phyloP scores from a whole-genome alignment of 1,140 invertebrate species.

The Achroia grisella region DNA sequence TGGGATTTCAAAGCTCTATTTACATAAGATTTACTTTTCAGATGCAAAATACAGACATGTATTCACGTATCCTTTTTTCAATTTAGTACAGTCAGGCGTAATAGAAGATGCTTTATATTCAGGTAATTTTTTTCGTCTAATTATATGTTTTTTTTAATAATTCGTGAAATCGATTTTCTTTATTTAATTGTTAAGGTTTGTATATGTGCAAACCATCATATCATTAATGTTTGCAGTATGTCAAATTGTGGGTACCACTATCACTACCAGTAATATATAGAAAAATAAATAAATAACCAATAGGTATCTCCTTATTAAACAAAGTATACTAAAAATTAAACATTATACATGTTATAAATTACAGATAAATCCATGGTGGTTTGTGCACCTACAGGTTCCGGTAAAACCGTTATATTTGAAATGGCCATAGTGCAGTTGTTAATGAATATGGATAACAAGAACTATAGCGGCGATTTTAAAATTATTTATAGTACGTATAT shows the following conservation, averaged over 20 bases:
- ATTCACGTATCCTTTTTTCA: slow-evolving; percentile 81
- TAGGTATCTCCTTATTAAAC: too few species aligned
- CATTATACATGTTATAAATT: slow-evolving; percentile 11
- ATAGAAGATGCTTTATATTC: slow-evolving; percentile 79
- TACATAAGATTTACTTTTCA: slow-evolving; percentile 16
- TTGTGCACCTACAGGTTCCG: slow-evolving; percentile 86
- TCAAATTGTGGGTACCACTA: too few species aligned
- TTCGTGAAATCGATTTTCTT: too few species aligned
- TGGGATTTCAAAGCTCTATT: too few species aligned
- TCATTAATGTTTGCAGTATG: too few species aligned
- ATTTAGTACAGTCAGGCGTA: slow-evolving; percentile 81
- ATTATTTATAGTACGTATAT: slow-evolving; percentile 78
- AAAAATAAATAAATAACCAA: too few species aligned
- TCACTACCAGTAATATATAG: too few species aligned
- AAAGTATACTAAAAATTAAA: too few species aligned
- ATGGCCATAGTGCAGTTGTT: slow-evolving; percentile 82
- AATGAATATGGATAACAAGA: slow-evolving; percentile 62
- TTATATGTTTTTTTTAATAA: too few species aligned
- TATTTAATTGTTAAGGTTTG: too few species aligned
- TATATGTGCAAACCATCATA: too few species aligned
- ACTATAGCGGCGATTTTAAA: slow-evolving; percentile 69
- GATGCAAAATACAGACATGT: slow-evolving; percentile 73
- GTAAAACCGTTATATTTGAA: slow-evolving; percentile 89
- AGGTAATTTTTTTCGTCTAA: slow-evolving; percentile 66
- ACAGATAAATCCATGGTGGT: slow-evolving; percentile 82